Percentiles rank a stretch among this genome's conserved stretches.
These are phyloP conservation scores for Megathymus violae DNA, from an alignment of 1,140 invertebrate genomes.

Conservation along the genomic window DNA sequence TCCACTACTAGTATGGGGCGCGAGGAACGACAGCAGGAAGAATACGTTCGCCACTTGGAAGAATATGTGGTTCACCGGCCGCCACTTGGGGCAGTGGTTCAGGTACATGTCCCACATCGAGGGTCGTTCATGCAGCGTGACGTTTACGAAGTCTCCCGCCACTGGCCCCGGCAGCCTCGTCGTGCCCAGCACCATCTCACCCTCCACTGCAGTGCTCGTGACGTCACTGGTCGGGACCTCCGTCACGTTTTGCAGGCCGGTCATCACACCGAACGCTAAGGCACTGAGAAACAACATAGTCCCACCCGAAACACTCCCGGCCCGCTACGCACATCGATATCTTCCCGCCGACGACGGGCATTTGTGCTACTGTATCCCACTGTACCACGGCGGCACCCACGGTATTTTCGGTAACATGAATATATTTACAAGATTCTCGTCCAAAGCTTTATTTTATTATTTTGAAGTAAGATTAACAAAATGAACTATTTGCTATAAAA, in stretches of 20 bases:
- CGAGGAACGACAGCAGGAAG: slow-evolving; percentile 91
- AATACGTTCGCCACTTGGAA: slow-evolving; percentile 94
- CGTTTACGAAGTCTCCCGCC: slow-evolving; percentile 64
- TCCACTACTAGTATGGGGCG: slow-evolving; percentile 91
- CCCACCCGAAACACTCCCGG: slow-evolving; percentile 62
- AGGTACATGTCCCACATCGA: slow-evolving; percentile 79
- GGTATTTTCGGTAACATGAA: slow-evolving; percentile 57
- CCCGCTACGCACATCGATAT: slow-evolving; percentile 72
- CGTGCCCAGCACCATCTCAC: slow-evolving; percentile 70
- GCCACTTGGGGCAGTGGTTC: slow-evolving; percentile 85
- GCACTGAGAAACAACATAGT: slow-evolving; percentile 81
- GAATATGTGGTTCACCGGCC: slow-evolving; percentile 88
- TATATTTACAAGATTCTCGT: slow-evolving; percentile 47
- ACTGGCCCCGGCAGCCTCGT: slow-evolving; percentile 51
- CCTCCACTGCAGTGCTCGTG: slow-evolving; percentile 40
- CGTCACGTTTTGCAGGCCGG: slow-evolving; percentile 73
- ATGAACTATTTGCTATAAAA: slow-evolving; percentile 22
- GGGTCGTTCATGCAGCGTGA: slow-evolving; percentile 67
- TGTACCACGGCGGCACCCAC: slow-evolving; percentile 45
- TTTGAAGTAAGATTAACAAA: slow-evolving; percentile 49
- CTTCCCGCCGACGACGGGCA: slow-evolving; percentile 61
- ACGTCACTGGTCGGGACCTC: slow-evolving; percentile 66
- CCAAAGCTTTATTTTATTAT: slow-evolving; percentile 42
- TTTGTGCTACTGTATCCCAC: slow-evolving; percentile 63
- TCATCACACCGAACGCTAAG: slow-evolving; percentile 78